Evolutionary conservation across 2,888 invertebrate genomes (phyloP).

Genomic region (Dendrolimus pini): DNA sequence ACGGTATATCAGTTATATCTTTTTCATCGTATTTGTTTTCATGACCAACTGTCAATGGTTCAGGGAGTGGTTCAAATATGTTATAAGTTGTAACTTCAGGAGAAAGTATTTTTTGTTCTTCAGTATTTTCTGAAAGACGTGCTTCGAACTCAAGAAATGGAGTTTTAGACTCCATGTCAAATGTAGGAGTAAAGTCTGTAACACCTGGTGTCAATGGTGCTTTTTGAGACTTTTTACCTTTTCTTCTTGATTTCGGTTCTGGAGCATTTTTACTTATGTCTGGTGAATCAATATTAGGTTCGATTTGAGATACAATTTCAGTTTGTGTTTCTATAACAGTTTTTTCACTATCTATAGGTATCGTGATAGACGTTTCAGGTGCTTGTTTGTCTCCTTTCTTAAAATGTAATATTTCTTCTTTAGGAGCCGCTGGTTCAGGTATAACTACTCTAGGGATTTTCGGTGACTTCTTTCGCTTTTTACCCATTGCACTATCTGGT

Average conservation of each 20-base stretch:
- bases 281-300: neutral
- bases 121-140: neutral
- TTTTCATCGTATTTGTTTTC: neutral
- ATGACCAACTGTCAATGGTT: neutral
- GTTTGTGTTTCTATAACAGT: neutral
- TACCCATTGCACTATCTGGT: conserved; percentile 21
- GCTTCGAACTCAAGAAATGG: neutral
- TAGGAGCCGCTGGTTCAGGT: conserved; percentile 1
- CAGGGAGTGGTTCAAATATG: too few species aligned
- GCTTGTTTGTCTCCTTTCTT: neutral
- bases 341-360: neutral
- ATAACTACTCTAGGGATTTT: conserved; percentile 16
- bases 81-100: neutral
- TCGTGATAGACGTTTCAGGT: too few species aligned
- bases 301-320: neutral
- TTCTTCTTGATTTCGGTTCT: conserved; percentile 6
- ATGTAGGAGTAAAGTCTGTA: conserved; percentile 2
- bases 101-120: neutral
- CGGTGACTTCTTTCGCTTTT: conserved; percentile 35
- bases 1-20: neutral
- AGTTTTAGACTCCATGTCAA: neutral
- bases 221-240: conserved; percentile 16
- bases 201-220: conserved; percentile 2
- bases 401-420: conserved; percentile 1
- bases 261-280: neutral